These are phyloP conservation scores for Nomada ferruginata DNA, from an alignment of 2,888 invertebrate species.

Conservation along the genomic window DNA sequence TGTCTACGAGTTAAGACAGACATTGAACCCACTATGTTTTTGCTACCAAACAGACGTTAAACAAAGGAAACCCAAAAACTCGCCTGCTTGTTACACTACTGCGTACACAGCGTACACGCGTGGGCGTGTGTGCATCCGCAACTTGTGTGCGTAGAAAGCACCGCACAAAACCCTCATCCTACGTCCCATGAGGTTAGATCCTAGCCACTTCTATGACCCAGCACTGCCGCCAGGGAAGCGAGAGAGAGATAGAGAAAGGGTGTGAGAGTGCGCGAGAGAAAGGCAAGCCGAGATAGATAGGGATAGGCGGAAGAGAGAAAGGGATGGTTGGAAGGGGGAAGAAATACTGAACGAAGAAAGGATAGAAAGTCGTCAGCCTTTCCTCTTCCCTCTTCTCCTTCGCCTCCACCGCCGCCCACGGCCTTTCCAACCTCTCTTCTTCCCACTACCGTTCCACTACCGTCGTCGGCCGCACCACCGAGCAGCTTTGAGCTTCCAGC, in stretches of 20 bases:
- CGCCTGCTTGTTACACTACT: constrained; percentile 54
- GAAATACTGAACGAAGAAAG: constrained; percentile 60
- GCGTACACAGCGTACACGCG: constrained; percentile 35
- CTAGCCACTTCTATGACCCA: constrained; percentile 76
- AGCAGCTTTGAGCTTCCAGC: constrained; percentile 80
- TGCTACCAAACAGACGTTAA: not conserved
- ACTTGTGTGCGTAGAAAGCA: constrained; percentile 48
- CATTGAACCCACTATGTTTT: no score
- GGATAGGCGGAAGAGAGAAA: constrained; percentile 20
- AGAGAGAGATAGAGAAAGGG: constrained; percentile 23
- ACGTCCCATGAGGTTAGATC: constrained; percentile 74
- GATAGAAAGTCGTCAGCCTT: constrained; percentile 61
- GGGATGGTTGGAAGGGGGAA: constrained; percentile 44
- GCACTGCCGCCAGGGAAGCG: constrained; percentile 62
- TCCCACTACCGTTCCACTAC: constrained; percentile 51
- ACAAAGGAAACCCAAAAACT: constrained; percentile 45
- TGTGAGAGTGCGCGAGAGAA: not conserved
- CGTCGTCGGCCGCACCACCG: constrained; percentile 68
- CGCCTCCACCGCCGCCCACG: constrained; percentile 52
- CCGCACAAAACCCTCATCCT: constrained; percentile 68
- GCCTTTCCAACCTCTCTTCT: constrained; percentile 53
- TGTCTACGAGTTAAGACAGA: no score
- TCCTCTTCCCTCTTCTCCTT: constrained; percentile 51
- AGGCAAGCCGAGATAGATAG: constrained; percentile 27
- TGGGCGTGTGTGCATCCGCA: constrained; percentile 27